phyloP scores from a whole-genome alignment of 2,113 vertebrate genomes.

The Cephalopholis sonnerati region DNA sequence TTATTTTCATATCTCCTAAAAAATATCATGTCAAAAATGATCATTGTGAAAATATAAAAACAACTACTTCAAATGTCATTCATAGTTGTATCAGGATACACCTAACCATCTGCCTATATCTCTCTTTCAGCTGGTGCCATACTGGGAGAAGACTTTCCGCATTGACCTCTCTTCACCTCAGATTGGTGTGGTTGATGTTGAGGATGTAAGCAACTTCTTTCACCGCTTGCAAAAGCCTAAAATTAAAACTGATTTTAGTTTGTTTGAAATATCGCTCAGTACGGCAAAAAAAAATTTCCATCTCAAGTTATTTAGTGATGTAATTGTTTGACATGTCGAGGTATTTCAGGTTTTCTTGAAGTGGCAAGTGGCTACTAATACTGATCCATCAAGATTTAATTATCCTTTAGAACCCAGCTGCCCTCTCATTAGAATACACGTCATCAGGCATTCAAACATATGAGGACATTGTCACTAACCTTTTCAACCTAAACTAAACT shows the following conservation, averaged over 20 bases:
- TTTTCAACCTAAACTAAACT: no score
- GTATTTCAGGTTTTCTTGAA: no score
- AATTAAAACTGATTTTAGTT: neutral
- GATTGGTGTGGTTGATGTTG: conserved; percentile 92
- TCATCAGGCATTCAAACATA: no score
- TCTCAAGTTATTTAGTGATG: neutral
- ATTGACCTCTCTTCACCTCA: conserved; percentile 92
- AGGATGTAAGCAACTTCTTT: conserved; percentile 86
- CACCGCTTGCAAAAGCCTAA: neutral
- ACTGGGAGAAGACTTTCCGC: conserved; percentile 94
- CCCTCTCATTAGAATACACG: no score
- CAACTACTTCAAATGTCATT: neutral
- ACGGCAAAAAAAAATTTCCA: neutral
- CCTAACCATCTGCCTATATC: neutral
- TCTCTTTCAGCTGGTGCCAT: conserved; percentile 88
- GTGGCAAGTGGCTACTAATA: no score
- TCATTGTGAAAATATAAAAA: neutral
- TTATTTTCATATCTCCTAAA: neutral
- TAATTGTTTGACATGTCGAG: no score
- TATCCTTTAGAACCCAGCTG: no score
- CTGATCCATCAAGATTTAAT: no score
- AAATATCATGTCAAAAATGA: neutral
- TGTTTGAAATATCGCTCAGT: neutral
- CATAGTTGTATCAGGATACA: neutral
- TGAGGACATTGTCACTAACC: no score